phyloP scores from a whole-genome alignment of 2,113 vertebrate genomes.

The Syngnathoides biaculeatus region DNA sequence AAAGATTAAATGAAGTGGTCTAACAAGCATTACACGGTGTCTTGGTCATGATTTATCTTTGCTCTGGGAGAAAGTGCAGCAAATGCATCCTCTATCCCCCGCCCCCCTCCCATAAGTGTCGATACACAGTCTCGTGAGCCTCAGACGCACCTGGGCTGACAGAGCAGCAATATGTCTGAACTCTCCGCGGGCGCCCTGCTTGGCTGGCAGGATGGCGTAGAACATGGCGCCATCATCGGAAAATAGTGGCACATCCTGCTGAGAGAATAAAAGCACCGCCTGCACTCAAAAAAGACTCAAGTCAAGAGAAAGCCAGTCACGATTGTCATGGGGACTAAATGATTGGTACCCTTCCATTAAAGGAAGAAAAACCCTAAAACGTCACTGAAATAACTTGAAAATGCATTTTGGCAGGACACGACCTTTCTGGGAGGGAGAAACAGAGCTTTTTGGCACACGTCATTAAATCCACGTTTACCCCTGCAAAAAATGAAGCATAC shows the following conservation, averaged over 20 bases:
- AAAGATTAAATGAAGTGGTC: not conserved
- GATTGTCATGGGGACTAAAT: not conserved
- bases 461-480: no score
- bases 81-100: not conserved
- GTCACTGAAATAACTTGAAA: no score
- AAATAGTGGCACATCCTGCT: conserved; percentile 75
- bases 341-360: no score
- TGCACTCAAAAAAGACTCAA: not conserved
- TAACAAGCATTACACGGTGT: not conserved
- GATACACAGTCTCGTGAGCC: conserved; percentile 8
- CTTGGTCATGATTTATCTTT: conserved; percentile 3
- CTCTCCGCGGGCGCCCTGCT: conserved; percentile 78
- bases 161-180: conserved; percentile 76
- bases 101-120: conserved; percentile 6
- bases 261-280: not conserved
- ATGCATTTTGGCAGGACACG: no score
- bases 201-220: conserved; percentile 75
- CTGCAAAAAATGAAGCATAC: no score
- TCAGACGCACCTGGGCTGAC: conserved; percentile 67
- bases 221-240: conserved; percentile 67
- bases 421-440: no score
- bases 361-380: no score
- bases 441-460: no score
- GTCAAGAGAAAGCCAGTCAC: not conserved
- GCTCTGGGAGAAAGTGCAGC: not conserved